Evolutionary conservation across 2,113 vertebrate genomes (phyloP), one percentile per base, ranked within the genome.

Genomic region (Cromileptes altivelis): DNA sequence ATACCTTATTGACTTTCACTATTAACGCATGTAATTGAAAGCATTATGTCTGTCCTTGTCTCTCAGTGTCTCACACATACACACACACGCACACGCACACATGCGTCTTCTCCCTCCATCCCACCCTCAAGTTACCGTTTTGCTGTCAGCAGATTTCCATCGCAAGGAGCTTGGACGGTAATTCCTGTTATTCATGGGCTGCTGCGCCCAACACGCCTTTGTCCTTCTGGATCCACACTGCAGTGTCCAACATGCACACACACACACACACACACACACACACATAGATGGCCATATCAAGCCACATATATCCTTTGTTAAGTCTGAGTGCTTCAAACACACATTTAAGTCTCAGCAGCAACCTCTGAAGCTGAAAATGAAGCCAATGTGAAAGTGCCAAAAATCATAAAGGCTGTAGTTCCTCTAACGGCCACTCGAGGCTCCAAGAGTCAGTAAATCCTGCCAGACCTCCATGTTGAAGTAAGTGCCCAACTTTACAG

Each of bases 101-200:
- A 18, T 33, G 12, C 27, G 21, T 14, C 19, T 40, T 58, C 23
- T 42, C 61, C 58, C 62, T 71, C 17, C 52, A 23, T 15, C 49
- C n/a, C 11, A 80, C 73, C 71, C 81, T 85, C 42, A 0, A 71
- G 25, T 47, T 73, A 83, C 81, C 62, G 25, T 67, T 82, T 57
- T 14, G 68, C 50, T 75, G 80, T 86, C 85, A 86, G 78, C 87
- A 83, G 42, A 86, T 76, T 86, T 91, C 27, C 11, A 19, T 67
- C 10, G 4, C 57, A 18, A 50, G 60, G 49, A 67, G 27, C 77
- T 79, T 78, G 62, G 60, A 70, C 55, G 6, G 45, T 84, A 72
- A 84, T 82, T 83, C 79, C 70, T 42, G 70, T 83, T 82, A 82
- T 88, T 82, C 73, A 92, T 58, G 3, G 72, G 33, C 80, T 47